Conservation (phyloP, 2,797 vertebrate genomes). For the Esox lucius region DNA sequence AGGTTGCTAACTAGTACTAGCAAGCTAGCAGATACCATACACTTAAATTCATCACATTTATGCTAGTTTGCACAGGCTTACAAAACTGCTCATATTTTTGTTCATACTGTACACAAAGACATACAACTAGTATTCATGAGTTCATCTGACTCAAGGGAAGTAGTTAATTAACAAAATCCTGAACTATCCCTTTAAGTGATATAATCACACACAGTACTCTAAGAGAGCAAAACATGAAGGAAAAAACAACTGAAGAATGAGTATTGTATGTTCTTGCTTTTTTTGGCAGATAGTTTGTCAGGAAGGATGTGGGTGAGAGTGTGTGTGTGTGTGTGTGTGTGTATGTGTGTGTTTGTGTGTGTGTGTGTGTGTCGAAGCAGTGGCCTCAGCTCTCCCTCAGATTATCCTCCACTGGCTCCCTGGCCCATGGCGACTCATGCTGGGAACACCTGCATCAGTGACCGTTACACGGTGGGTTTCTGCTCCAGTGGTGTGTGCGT, state of each 20-base stretch:
- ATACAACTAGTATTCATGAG: no score
- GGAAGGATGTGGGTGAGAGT: background rate
- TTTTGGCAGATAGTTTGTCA: constrained; percentile 20
- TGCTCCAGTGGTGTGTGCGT: constrained; percentile 34
- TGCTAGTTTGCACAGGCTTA: no score
- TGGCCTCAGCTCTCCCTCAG: constrained; percentile 47
- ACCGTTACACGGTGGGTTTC: constrained; percentile 55
- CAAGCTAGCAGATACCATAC: no score
- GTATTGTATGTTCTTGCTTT: background rate
- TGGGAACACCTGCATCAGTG: constrained; percentile 65
- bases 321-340: constrained; percentile 1
- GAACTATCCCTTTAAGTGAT: background rate
- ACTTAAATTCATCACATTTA: no score
- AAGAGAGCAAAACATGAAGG: constrained; percentile 8
- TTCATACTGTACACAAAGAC: no score
- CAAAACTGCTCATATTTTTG: no score
- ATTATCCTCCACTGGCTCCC: constrained; percentile 58
- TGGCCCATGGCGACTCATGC: constrained; percentile 48
- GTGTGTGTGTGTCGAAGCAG: background rate
- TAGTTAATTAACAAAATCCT: no score
- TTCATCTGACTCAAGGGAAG: no score
- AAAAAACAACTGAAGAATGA: background rate
- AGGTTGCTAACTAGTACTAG: no score
- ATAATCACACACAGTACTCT: constrained; percentile 2
- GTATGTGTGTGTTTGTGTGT: no score